Conservation (phyloP, 2,113 vertebrate species). For the Pomatorhinus ruficollis region DNA sequence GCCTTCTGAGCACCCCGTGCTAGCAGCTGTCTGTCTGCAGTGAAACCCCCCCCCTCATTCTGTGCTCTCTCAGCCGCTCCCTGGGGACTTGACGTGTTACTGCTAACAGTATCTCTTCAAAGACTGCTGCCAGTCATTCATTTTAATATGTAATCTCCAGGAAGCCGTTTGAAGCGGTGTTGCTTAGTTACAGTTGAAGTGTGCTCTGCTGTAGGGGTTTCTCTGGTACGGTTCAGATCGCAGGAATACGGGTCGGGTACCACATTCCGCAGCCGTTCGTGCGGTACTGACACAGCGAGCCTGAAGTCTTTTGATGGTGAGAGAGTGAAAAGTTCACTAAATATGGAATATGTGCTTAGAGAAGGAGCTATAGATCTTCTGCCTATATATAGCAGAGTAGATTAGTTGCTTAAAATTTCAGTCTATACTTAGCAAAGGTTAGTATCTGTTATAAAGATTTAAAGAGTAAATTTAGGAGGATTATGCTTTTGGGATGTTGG, state of each 20-base stretch:
- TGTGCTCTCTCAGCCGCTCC: background rate
- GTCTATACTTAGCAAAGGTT: constrained; percentile 26
- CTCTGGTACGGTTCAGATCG: background rate
- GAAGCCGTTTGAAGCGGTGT: constrained; percentile 52
- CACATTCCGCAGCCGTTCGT: constrained; percentile 7
- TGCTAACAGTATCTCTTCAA: background rate
- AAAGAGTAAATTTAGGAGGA: background rate
- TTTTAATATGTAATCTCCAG: constrained; percentile 54
- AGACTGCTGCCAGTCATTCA: constrained; percentile 55
- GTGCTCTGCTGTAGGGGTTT: constrained; percentile 39
- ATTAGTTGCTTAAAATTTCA: constrained; percentile 4
- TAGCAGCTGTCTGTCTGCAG: background rate
- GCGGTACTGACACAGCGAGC: background rate
- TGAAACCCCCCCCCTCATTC: background rate
- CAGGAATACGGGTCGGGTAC: constrained; percentile 3
- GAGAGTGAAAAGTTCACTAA: constrained; percentile 33
- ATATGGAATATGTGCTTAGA: background rate
- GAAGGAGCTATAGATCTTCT: constrained; percentile 20
- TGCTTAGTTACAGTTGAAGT: constrained; percentile 68
- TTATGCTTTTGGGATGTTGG: background rate
- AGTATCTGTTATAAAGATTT: background rate
- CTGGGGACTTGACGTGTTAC: background rate
- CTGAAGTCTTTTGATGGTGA: background rate
- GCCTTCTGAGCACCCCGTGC: background rate
- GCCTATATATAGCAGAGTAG: background rate